Evolutionary conservation across 2,797 vertebrate species (phyloP).

Genomic region (Epinephelus malabaricus): DNA sequence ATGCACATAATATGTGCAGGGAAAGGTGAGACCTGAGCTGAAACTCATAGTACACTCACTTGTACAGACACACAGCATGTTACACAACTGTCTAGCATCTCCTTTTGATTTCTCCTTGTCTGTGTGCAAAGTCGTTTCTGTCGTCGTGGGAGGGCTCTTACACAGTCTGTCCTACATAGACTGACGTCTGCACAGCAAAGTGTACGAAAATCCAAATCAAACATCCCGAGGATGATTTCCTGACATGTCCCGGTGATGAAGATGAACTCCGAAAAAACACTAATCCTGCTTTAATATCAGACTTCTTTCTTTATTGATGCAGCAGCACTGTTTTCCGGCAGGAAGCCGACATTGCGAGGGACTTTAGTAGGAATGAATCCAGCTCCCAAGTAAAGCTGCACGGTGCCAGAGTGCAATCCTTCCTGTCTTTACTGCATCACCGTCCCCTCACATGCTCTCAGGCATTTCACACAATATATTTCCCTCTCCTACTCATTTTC

Average conservation of each 20-base stretch:
- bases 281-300: conserved; percentile 58
- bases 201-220: conserved; percentile 26
- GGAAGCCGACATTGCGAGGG: conserved; percentile 35
- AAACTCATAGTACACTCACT: background rate
- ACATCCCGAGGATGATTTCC: conserved; percentile 49
- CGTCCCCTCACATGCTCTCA: conserved; percentile 2
- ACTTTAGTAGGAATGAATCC: background rate
- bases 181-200: background rate
- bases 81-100: conserved; percentile 11
- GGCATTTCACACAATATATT: conserved; percentile 5
- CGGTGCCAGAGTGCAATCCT: background rate
- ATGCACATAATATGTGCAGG: background rate
- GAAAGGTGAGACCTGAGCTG: background rate
- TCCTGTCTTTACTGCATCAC: conserved; percentile 16
- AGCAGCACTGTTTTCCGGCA: conserved; percentile 27
- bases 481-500: conserved; percentile 40
- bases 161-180: conserved; percentile 28
- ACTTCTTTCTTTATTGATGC: conserved; percentile 29
- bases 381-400: background rate
- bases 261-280: conserved; percentile 44
- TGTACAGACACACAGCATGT: conserved; percentile 8
- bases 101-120: conserved; percentile 29
- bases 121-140: background rate
- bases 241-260: conserved; percentile 52
- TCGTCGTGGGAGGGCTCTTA: conserved; percentile 22